A percentile compares a stretch with the other conserved stretches of the same genome.
These are phyloP conservation scores for Phymastichus coffea DNA, from an alignment of 1,140 invertebrate species.

Conservation along the genomic window DNA sequence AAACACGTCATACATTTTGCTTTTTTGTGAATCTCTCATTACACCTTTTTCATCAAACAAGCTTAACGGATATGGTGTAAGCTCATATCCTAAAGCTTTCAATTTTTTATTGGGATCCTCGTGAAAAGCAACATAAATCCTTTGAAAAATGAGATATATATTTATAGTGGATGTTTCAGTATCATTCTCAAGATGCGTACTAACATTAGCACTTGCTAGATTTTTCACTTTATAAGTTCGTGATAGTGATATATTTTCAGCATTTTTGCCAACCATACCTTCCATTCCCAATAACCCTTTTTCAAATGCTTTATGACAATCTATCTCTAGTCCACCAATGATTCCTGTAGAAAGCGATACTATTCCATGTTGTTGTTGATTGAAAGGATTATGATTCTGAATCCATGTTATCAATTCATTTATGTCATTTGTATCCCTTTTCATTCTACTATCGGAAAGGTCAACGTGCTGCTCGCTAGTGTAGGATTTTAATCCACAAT, in stretches of 20 bases:
- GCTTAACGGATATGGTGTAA: conserved; percentile 40
- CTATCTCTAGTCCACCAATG: not conserved
- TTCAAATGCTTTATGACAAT: not conserved
- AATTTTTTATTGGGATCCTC: conserved; percentile 31
- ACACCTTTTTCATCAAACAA: conserved; percentile 39
- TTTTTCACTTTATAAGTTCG: conserved; percentile 14
- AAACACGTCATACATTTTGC: conserved; percentile 33
- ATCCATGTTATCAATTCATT: conserved; percentile 46
- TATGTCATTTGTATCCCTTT: conserved; percentile 44
- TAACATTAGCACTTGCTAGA: conserved; percentile 16
- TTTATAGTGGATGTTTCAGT: conserved; percentile 34
- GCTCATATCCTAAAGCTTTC: conserved; percentile 44
- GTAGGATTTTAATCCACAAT: conserved; percentile 38
- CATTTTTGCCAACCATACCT: conserved; percentile 22
- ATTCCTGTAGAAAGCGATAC: conserved; percentile 44
- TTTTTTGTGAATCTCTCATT: conserved; percentile 48
- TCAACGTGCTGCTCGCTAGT: conserved; percentile 52
- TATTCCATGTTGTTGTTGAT: conserved; percentile 24
- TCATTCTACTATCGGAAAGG: conserved; percentile 42
- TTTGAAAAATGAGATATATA: conserved; percentile 47
- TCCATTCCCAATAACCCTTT: conserved; percentile 7
- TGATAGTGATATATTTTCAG: conserved; percentile 10
- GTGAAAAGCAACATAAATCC: conserved; percentile 35
- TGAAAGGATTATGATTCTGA: conserved; percentile 41
- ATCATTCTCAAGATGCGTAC: conserved; percentile 24